Conservation (phyloP, 2,797 vertebrate species). For the Alcedo quadribrachys region DNA sequence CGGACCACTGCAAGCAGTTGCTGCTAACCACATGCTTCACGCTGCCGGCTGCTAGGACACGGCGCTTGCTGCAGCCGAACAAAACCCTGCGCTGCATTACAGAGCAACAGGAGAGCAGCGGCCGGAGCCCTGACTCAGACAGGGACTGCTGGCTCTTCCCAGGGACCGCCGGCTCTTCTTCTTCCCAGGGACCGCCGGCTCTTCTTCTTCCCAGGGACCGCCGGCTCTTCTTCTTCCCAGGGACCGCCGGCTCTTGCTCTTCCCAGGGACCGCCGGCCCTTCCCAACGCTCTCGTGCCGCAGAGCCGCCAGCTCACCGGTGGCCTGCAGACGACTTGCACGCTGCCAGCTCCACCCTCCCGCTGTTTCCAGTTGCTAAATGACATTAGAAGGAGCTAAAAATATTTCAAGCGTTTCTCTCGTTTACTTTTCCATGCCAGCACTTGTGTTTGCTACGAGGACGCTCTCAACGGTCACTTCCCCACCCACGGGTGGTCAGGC, state of each 20-base stretch:
- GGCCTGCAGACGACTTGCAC: background rate
- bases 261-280: background rate
- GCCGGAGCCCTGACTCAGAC: background rate
- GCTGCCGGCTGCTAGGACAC: conserved; percentile 66
- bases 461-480: background rate
- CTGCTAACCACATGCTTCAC: conserved; percentile 74
- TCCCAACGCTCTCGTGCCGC: background rate
- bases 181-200: too few species aligned
- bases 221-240: too few species aligned
- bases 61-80: conserved; percentile 23
- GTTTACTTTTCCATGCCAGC: background rate
- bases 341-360: background rate
- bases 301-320: background rate
- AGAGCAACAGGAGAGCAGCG: background rate
- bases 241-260: too few species aligned
- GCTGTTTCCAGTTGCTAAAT: conserved; percentile 44
- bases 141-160: background rate
- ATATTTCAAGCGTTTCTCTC: conserved; percentile 17
- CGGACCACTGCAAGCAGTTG: conserved; percentile 72
- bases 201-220: too few species aligned
- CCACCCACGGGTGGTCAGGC: background rate
- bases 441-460: background rate
- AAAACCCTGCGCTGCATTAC: conserved; percentile 22
- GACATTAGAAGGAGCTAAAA: conserved; percentile 57
- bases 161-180: too few species aligned